Evolutionary conservation across 2,797 vertebrate genomes (phyloP).

Genomic region (Hippoglossus hippoglossus): DNA sequence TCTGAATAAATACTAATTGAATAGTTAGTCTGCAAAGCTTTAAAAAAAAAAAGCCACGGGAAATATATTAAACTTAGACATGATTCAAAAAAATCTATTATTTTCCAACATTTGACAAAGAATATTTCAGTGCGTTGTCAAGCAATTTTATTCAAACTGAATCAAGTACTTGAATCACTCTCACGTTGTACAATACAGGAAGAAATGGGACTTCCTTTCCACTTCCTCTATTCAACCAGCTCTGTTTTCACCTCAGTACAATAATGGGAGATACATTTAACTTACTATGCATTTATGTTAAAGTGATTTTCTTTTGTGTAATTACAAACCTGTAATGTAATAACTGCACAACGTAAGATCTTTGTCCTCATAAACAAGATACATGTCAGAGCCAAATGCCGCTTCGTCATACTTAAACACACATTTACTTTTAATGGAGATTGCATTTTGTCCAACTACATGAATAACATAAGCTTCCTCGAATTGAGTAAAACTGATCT

Average conservation of each 20-base stretch:
- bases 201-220: not conserved
- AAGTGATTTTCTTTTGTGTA: too few species aligned
- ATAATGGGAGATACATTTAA: too few species aligned
- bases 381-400: too few species aligned
- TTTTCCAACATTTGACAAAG: not conserved
- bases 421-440: too few species aligned
- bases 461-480: too few species aligned
- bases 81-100: not conserved
- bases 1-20: not conserved
- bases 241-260: too few species aligned
- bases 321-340: too few species aligned
- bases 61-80: not conserved
- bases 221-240: not conserved
- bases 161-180: not conserved
- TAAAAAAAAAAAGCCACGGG: not conserved
- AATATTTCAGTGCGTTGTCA: not conserved
- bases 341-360: too few species aligned
- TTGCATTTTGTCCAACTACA: too few species aligned
- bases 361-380: too few species aligned
- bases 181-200: not conserved
- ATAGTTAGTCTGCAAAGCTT: not conserved
- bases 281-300: too few species aligned
- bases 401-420: too few species aligned
- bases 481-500: not conserved
- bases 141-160: not conserved